A percentile compares a stretch with the other conserved stretches of the same genome.
Conservation (phyloP, 1,140 invertebrate species). For the Heliconius eleuchia region DNA sequence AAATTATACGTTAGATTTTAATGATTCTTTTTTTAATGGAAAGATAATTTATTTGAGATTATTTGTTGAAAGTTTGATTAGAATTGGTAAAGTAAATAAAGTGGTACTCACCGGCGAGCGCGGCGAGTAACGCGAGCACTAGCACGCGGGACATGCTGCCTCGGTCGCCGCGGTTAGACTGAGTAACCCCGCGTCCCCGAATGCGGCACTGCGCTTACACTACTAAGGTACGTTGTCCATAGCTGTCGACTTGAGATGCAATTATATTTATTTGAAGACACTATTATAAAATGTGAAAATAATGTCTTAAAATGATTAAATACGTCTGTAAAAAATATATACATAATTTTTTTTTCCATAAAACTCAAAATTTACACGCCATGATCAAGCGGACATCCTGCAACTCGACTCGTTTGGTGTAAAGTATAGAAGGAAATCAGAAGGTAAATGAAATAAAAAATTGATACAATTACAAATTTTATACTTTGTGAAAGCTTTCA, state of each 20-base stretch:
- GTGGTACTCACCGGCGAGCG: conserved; percentile 65
- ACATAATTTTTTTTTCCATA: too few relatives aligned
- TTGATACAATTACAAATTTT: too few relatives aligned
- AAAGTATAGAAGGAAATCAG: too few relatives aligned
- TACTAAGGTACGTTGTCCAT: conserved; percentile 23
- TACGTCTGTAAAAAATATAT: too few relatives aligned
- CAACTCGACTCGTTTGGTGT: too few relatives aligned
- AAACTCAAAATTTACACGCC: too few relatives aligned
- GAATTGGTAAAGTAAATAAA: conserved; percentile 4
- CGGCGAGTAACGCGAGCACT: conserved; percentile 45
- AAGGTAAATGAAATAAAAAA: too few relatives aligned
- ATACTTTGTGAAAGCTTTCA: too few relatives aligned
- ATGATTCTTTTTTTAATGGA: neutral
- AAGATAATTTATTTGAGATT: neutral
- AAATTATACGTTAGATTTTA: neutral
- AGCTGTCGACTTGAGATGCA: conserved; percentile 35
- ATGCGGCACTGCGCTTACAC: conserved; percentile 71
- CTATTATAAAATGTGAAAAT: neutral
- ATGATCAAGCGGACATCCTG: too few relatives aligned
- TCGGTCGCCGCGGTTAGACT: conserved; percentile 50
- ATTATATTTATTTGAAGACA: neutral
- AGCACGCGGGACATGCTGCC: conserved; percentile 58
- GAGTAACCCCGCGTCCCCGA: conserved; percentile 62
- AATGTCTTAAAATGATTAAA: neutral
- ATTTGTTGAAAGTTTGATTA: neutral